Evolutionary conservation across 2,797 vertebrate genomes (phyloP), one percentile per base, ranked within the genome.

Genomic region (Enteromius mattozi): DNA sequence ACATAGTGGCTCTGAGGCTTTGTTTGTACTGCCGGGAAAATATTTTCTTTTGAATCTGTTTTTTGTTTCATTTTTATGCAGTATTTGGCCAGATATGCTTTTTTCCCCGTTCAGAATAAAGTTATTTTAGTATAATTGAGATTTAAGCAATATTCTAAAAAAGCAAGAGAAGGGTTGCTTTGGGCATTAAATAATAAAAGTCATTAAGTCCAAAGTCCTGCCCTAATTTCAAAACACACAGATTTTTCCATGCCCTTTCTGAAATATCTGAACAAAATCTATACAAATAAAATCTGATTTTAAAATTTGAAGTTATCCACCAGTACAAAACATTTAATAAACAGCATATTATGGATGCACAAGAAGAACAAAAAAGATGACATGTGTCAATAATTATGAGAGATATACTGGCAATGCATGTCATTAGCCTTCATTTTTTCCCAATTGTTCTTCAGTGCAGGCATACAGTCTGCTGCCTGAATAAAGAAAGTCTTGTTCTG

Each of bases 401-500:
- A 82, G 30, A 21, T 69, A 81, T 78, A 16, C 65, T 80, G 80
- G 83, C 65, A n/a, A 83, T 79, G 80, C 40, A 81, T 83, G 72
- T 70, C 35, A 45, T 66, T 76, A 40, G 78, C 61, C 75, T 86
- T 86, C 74, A 71, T 75, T 86, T 84, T 71, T 82, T 80, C 80
- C 74, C 75, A 87, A 80, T 87, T 71, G 74, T 82, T 84, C 79
- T 37, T 71, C 65, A 70, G 78, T 80, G 82, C 30, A 87, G 85
- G 86, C 82, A 71, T 77, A 83, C 56, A 87, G 86, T 78, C 88
- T 86, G 69, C 70, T 81, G 82, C 49, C 66, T 83, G 68, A 88
- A 89, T 85, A 89, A 90, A 83, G 88, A 83, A 65, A 59, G 81
- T 59, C 81, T 89, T 89, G 88, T 89, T 89, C 86, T 85, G 16